Conservation (phyloP, 2,797 vertebrate species). For the Sphenodon punctatus region DNA sequence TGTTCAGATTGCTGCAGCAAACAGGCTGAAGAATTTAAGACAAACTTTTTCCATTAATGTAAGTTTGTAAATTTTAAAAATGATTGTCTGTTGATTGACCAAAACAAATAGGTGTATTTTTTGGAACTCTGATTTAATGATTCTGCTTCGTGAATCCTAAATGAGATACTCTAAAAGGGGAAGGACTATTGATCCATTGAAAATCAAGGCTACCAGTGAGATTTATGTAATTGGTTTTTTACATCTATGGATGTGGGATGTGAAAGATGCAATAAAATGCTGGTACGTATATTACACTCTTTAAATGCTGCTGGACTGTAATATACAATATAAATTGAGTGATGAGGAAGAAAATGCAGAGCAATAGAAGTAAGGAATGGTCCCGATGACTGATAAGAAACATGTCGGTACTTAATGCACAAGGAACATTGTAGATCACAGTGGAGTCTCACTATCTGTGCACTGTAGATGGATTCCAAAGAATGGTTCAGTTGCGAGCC, state of each 20-base stretch:
- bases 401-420: neutral
- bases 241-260: neutral
- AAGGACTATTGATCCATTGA: constrained; percentile 35
- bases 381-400: constrained; percentile 6
- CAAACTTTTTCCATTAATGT: constrained; percentile 62
- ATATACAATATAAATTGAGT: neutral
- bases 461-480: neutral
- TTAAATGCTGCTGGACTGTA: neutral
- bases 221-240: constrained; percentile 1
- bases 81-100: neutral
- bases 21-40: constrained; percentile 53
- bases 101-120: constrained; percentile 13
- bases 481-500: constrained; percentile 3
- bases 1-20: constrained; percentile 43
- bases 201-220: neutral
- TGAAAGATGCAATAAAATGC: neutral
- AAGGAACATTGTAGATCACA: neutral
- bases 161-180: neutral
- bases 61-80: constrained; percentile 55
- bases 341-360: constrained; percentile 11
- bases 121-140: constrained; percentile 33
- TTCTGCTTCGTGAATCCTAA: neutral
- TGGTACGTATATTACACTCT: neutral
- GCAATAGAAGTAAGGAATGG: constrained; percentile 17
- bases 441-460: neutral